Conservation (phyloP, 2,797 vertebrate species). For the Sebastes ruberrimus region DNA sequence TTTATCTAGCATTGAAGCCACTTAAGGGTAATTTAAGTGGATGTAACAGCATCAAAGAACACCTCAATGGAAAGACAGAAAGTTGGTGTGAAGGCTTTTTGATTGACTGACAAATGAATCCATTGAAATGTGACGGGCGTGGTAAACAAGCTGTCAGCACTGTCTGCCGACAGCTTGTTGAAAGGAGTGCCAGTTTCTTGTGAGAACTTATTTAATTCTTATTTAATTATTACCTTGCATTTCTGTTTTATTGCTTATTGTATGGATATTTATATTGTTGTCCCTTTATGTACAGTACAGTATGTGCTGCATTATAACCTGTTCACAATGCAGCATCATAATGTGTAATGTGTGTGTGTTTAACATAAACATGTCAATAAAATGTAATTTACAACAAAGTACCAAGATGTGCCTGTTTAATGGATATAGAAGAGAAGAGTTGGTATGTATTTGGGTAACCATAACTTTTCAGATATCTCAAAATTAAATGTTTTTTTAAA, state of each 20-base stretch:
- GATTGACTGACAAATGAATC: not conserved
- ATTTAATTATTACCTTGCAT: not conserved
- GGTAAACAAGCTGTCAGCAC: not conserved
- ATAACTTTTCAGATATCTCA: not conserved
- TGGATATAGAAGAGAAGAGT: not conserved
- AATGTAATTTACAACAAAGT: not conserved
- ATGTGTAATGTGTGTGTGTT: not conserved
- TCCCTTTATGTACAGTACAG: not conserved
- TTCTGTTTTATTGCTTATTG: not conserved
- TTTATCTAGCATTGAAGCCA: not conserved
- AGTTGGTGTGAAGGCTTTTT: not conserved
- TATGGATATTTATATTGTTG: not conserved
- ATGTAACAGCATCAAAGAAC: not conserved
- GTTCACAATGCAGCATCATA: not conserved
- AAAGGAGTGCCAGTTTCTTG: not conserved
- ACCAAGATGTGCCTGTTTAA: not conserved
- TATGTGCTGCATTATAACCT: not conserved
- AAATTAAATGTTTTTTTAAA: not conserved
- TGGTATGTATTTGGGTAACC: not conserved
- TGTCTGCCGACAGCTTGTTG: not conserved
- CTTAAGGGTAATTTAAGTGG: not conserved
- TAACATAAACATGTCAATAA: conserved; percentile 28
- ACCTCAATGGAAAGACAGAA: not conserved
- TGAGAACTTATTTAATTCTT: not conserved
- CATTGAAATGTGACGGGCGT: not conserved